phyloP scores from a whole-genome alignment of 2,888 invertebrate species.

The Sarcophaga subvicina region DNA sequence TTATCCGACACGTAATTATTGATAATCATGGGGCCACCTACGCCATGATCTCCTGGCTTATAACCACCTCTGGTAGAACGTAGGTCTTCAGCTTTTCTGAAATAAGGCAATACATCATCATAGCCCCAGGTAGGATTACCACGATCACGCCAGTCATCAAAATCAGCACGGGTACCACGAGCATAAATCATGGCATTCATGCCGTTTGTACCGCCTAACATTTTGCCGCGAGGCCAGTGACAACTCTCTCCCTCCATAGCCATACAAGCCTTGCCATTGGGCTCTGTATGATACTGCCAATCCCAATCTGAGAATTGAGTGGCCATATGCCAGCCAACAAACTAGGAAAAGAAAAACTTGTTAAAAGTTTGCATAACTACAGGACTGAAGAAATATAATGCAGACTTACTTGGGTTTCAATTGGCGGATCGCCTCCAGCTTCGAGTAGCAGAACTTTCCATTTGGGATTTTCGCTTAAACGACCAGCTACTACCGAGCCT shows the following conservation, averaged over 20 bases:
- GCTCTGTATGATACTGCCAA: slow-evolving; percentile 80
- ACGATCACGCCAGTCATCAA: slow-evolving; percentile 85
- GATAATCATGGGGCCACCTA: slow-evolving; percentile 84
- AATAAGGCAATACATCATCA: slow-evolving; percentile 90
- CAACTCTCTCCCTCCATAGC: slow-evolving; percentile 81
- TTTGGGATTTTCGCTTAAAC: slow-evolving; percentile 88
- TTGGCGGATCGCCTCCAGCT: slow-evolving; percentile 88
- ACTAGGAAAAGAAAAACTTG: slow-evolving; percentile 66
- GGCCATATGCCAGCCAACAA: slow-evolving; percentile 80
- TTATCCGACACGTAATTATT: slow-evolving; percentile 87
- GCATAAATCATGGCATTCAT: slow-evolving; percentile 87
- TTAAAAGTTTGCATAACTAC: neutral
- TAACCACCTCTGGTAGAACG: slow-evolving; percentile 80
- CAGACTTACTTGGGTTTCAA: slow-evolving; percentile 80
- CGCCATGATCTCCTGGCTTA: slow-evolving; percentile 83
- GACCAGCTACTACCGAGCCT: slow-evolving; percentile 85
- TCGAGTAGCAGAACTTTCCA: slow-evolving; percentile 91
- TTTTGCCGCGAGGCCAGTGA: slow-evolving; percentile 85
- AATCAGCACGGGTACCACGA: slow-evolving; percentile 86
- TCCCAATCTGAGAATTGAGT: slow-evolving; percentile 80
- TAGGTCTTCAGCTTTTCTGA: slow-evolving; percentile 90
- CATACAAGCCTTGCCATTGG: slow-evolving; percentile 80
- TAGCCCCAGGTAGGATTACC: slow-evolving; percentile 89
- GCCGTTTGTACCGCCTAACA: slow-evolving; percentile 86
- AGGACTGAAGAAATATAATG: neutral